These are phyloP conservation scores for Austrofundulus limnaeus DNA, from an alignment of 2,113 vertebrate genomes.

Conservation along the genomic window DNA sequence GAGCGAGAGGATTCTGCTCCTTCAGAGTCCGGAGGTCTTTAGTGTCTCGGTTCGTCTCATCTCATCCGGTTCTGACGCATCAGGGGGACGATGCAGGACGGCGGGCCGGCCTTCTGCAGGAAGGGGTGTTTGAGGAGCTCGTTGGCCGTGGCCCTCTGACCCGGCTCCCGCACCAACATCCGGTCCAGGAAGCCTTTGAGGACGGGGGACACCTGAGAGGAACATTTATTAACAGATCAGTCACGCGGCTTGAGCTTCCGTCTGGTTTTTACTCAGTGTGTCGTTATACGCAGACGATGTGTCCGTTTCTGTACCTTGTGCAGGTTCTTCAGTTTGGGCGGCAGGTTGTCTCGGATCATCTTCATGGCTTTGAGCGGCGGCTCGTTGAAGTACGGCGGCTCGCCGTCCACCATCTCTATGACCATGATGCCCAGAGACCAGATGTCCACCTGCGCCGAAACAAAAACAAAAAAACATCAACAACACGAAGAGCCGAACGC, in stretches of 20 bases:
- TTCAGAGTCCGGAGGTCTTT: conserved; percentile 14
- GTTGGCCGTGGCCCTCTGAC: conserved; percentile 84
- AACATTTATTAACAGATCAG: background rate
- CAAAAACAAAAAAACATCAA: background rate
- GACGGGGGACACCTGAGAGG: conserved; percentile 84
- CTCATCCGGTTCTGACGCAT: conserved; percentile 92
- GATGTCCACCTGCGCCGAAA: conserved; percentile 84
- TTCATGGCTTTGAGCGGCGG: conserved; percentile 97
- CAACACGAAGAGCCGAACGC: background rate
- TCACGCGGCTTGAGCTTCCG: background rate
- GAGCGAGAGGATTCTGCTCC: conserved; percentile 46
- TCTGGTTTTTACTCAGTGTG: background rate
- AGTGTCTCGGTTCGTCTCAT: conserved; percentile 74
- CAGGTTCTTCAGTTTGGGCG: conserved; percentile 91
- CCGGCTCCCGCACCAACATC: conserved; percentile 88
- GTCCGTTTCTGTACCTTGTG: conserved; percentile 86
- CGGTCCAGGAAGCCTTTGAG: conserved; percentile 92
- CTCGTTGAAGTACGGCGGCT: conserved; percentile 96
- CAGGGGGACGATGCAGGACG: conserved; percentile 91
- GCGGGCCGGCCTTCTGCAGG: conserved; percentile 85
- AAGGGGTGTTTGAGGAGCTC: conserved; percentile 92
- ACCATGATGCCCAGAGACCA: conserved; percentile 98
- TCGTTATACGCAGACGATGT: no score
- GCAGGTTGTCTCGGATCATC: conserved; percentile 96
- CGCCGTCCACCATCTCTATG: conserved; percentile 97